Evolutionary conservation across 2,888 invertebrate genomes (phyloP).

Genomic region (Callinectes sapidus): DNA sequence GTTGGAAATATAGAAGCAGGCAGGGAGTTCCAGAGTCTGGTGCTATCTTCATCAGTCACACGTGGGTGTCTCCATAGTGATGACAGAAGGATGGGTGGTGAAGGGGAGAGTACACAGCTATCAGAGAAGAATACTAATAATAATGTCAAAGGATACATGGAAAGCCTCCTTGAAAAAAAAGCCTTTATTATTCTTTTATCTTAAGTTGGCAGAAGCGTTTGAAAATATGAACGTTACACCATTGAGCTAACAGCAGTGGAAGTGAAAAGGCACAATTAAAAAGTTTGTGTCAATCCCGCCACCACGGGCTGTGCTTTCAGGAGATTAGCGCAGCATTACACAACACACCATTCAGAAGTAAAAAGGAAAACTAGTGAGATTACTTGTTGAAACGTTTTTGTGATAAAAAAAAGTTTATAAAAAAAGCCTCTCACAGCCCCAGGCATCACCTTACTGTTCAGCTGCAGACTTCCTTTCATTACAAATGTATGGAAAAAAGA

Average conservation of each 20-base stretch:
- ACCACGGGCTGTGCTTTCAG: not conserved
- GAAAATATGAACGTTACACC: too few relatives aligned
- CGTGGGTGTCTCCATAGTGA: too few relatives aligned
- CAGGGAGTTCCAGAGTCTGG: too few relatives aligned
- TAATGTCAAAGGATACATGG: too few relatives aligned
- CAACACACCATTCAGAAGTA: not conserved
- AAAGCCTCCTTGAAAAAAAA: too few relatives aligned
- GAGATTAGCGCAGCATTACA: not conserved
- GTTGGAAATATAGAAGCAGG: too few relatives aligned
- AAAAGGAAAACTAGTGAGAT: not conserved
- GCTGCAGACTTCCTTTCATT: not conserved
- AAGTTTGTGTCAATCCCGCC: not conserved
- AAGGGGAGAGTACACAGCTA: too few relatives aligned
- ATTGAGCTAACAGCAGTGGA: not conserved
- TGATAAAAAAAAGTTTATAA: not conserved
- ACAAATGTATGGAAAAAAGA: not conserved
- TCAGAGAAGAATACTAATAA: too few relatives aligned
- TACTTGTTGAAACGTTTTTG: not conserved
- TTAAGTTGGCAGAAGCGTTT: too few relatives aligned
- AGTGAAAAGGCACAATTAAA: not conserved
- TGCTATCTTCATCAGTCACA: too few relatives aligned
- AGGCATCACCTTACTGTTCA: not conserved
- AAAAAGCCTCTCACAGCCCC: not conserved
- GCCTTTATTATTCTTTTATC: too few relatives aligned
- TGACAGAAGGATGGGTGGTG: too few relatives aligned